A percentile compares a stretch with the other conserved stretches of the same genome.
Evolutionary conservation across 1,140 invertebrate species (phyloP).

Genomic region (Chymomyza costata): DNA sequence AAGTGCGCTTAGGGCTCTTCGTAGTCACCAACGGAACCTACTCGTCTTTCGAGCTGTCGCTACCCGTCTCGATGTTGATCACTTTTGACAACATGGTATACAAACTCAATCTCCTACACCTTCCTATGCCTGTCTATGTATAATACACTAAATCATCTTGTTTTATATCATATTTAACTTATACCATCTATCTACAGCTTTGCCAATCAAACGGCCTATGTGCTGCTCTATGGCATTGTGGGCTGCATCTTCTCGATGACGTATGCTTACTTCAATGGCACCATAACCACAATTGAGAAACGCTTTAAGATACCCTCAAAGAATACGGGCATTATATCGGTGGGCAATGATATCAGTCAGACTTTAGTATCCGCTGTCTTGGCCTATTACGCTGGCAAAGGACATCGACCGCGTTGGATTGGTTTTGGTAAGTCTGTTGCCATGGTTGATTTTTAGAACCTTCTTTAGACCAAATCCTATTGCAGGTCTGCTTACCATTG

Average conservation of each 20-base stretch:
- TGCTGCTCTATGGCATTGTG: conserved; percentile 83
- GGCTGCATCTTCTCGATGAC: conserved; percentile 85
- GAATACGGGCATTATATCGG: conserved; percentile 84
- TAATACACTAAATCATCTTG: no score
- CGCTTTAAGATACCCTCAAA: conserved; percentile 87
- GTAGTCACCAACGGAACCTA: no score
- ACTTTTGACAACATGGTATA: no score
- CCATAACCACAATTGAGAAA: conserved; percentile 87
- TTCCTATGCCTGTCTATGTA: no score
- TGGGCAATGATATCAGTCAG: conserved; percentile 79
- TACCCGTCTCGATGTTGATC: no score
- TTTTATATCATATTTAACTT: no score
- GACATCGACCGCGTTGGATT: conserved; percentile 64
- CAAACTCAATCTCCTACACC: no score
- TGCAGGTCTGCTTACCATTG: conserved; percentile 82
- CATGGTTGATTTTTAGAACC: conserved; percentile 65
- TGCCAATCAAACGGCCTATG: conserved; percentile 85
- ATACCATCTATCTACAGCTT: conserved; percentile 77
- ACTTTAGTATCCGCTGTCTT: conserved; percentile 51
- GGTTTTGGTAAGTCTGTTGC: conserved; percentile 49
- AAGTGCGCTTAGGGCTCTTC: no score
- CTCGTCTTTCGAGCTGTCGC: no score
- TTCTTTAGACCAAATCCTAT: conserved; percentile 76
- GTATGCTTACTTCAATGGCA: conserved; percentile 86
- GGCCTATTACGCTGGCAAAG: conserved; percentile 63